phyloP scores from a whole-genome alignment of 2,797 vertebrate species.

The Scolopax bukidnonensis region DNA sequence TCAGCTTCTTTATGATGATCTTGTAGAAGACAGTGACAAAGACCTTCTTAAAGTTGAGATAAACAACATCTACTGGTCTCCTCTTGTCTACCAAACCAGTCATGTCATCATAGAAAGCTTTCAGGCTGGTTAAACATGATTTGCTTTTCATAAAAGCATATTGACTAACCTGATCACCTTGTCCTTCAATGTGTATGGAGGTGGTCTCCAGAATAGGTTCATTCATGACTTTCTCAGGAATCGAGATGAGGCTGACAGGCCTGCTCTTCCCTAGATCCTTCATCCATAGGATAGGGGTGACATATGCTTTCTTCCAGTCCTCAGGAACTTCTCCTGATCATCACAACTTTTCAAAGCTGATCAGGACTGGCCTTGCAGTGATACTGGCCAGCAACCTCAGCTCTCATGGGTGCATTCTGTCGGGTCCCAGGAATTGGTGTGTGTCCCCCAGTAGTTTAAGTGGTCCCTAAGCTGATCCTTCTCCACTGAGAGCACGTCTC shows the following conservation, averaged over 20 bases:
- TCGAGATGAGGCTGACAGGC: not conserved
- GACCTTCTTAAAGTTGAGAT: fast-evolving
- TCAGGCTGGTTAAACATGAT: not conserved
- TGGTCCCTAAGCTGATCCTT: not conserved
- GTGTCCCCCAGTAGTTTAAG: not conserved
- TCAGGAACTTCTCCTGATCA: not conserved
- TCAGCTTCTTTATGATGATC: not conserved
- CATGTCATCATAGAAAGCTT: not conserved
- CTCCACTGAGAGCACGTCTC: not conserved
- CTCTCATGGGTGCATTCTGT: not conserved
- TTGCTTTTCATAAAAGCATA: not conserved
- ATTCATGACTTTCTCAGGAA: not conserved
- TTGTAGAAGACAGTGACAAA: not conserved
- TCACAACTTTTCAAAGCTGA: not conserved
- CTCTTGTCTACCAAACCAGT: not conserved
- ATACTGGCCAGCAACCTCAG: not conserved
- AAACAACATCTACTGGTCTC: not conserved
- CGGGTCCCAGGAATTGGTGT: not conserved
- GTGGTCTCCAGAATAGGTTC: not conserved
- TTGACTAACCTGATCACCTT: not conserved
- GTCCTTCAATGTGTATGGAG: not conserved
- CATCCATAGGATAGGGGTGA: not conserved
- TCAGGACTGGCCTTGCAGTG: not conserved
- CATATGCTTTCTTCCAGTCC: not conserved
- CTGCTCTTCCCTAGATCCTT: not conserved